These are phyloP conservation scores for Chloebia gouldiae DNA, from an alignment of 2,113 vertebrate species.

Conservation along the genomic window DNA sequence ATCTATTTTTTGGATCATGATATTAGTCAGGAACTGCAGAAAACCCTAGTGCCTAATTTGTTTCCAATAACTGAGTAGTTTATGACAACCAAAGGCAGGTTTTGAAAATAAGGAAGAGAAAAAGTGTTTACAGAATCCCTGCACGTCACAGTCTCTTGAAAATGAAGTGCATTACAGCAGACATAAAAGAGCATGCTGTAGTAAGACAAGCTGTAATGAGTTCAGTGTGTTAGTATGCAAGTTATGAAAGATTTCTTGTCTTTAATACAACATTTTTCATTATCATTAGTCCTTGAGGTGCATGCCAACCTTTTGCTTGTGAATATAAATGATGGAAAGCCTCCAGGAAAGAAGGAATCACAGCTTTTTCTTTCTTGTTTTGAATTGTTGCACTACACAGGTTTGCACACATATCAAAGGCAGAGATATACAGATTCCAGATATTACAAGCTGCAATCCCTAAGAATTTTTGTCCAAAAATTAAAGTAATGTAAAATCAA, in stretches of 20 bases:
- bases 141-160: slow-evolving; percentile 42
- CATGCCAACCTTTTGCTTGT: not conserved
- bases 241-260: slow-evolving; percentile 51
- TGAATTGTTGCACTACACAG: not conserved
- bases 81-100: slow-evolving; percentile 44
- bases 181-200: slow-evolving; percentile 46
- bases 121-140: slow-evolving; percentile 25
- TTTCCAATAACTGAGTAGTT: not conserved
- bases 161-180: slow-evolving; percentile 18
- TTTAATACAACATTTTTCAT: slow-evolving; percentile 60
- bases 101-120: slow-evolving; percentile 11
- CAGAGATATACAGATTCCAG: not conserved
- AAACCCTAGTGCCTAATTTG: slow-evolving; percentile 31
- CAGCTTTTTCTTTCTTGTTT: not conserved
- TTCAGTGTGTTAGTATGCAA: slow-evolving; percentile 58
- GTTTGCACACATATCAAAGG: not conserved
- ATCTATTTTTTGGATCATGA: not conserved
- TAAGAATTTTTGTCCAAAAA: not conserved
- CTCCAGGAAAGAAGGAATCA: slow-evolving; percentile 13
- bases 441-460: not conserved
- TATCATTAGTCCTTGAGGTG: slow-evolving; percentile 66
- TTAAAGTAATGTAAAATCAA: not conserved
- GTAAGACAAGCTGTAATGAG: slow-evolving; percentile 54
- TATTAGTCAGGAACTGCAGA: slow-evolving; percentile 34
- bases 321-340: slow-evolving; percentile 54